Percentiles rank a stretch among this genome's conserved stretches.
These are phyloP conservation scores for Paedocypris micromegethes DNA, from an alignment of 2,797 vertebrate genomes.

Conservation along the genomic window DNA sequence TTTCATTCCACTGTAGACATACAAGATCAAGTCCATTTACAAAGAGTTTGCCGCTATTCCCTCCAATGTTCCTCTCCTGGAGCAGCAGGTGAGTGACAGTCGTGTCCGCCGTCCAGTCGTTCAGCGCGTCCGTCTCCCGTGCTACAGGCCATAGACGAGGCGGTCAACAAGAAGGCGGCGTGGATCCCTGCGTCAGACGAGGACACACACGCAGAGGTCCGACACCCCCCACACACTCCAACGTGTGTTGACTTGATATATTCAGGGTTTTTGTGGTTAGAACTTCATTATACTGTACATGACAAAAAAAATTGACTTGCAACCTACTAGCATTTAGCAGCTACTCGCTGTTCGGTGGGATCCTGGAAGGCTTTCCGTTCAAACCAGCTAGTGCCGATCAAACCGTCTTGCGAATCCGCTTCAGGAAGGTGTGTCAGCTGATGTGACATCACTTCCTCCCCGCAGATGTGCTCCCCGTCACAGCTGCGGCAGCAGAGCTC, in stretches of 20 bases:
- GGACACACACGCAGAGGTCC: conserved; percentile 78
- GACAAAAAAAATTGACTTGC: no score
- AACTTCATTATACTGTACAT: not conserved
- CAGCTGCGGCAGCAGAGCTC: conserved; percentile 87
- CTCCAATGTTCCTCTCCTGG: conserved; percentile 90
- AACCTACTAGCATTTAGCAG: no score
- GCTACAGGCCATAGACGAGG: conserved; percentile 66
- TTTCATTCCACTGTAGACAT: conserved; percentile 62
- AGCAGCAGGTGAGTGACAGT: conserved; percentile 86
- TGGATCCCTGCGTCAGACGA: conserved; percentile 55
- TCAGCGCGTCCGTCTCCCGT: conserved; percentile 15
- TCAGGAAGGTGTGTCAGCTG: no score
- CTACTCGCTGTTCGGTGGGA: no score
- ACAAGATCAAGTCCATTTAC: conserved; percentile 92
- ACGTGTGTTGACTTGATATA: not conserved
- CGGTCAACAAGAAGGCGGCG: conserved; percentile 67
- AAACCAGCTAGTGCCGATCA: no score
- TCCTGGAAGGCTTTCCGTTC: no score
- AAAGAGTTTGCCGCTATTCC: conserved; percentile 94
- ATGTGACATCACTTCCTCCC: conserved; percentile 40
- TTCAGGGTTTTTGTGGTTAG: no score
- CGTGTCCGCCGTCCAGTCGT: not conserved
- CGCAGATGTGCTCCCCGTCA: conserved; percentile 85
- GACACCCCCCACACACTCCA: not conserved
- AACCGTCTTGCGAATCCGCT: no score